Base-by-base conservation (phyloP, 37 sponge, comb jelly and placozoan species). In the Haliclona indistincta region DNA sequence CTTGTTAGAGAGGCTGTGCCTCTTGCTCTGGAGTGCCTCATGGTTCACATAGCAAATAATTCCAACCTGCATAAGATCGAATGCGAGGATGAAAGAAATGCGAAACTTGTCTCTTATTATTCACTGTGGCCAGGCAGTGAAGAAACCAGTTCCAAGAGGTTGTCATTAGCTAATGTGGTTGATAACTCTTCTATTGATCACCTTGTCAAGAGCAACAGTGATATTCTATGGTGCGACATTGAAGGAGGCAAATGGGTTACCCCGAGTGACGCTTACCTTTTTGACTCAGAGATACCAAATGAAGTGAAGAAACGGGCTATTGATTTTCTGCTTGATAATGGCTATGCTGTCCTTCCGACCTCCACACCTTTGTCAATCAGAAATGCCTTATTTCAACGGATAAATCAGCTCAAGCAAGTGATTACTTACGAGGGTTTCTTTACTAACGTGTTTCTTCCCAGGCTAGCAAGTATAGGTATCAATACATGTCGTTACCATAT, bases 21-120 rank as follows among this genome's bases (percentile, higher is more conserved):
- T 32, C 17, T 54, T 23, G 85, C 82, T 26, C 73, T 77, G 43
- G 49, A 71, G 2, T 39, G 53, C 36, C 43, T 72, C 22, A 68
- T 90, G 34, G 26, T 11, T 11, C 6, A 43, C 13, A 61, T 90
- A 10, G 52, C 83, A n/a, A 58, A n/a, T n/a, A 37, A 73, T 2
- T 28, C 68, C 35, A 62, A 69, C 22, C 29, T 47, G 22, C 54
- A 45, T 34, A 13, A 47, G 19, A 44, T n/a, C 1, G 61, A 52
- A 23, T 22, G 43, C 15, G 33, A 49, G 19, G n/a, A n/a, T n/a
- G n/a, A n/a, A n/a, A n/a, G n/a, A n/a, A 36, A 33, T 58, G 40
- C 22, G 39, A 44, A 70, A 26, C 28, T 81, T 26, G 41, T 47
- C 41, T 82, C 71, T 63, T 90, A 85, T 38, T 90, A 85, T 43